Evolutionary conservation across 2,113 vertebrate genomes (phyloP).

Genomic region (Pelodiscus sinensis): DNA sequence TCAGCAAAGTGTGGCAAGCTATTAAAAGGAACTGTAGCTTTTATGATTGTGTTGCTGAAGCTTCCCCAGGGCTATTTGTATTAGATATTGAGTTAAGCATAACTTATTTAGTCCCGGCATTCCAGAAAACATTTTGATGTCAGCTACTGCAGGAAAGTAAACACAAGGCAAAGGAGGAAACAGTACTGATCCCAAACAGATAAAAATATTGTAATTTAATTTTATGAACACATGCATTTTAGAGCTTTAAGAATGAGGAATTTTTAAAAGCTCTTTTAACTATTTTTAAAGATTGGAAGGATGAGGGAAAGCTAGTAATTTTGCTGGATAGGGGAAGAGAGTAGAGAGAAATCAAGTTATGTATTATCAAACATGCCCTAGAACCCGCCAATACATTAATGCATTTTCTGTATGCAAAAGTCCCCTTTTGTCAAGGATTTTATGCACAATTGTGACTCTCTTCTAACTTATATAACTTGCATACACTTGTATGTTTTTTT

Average conservation of each 20-base stretch:
- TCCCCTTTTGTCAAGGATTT: constrained; percentile 21
- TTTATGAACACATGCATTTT: constrained; percentile 78
- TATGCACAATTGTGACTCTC: constrained; percentile 53
- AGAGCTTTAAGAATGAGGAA: constrained; percentile 77
- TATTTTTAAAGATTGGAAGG: constrained; percentile 50
- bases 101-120: constrained; percentile 89
- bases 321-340: not conserved
- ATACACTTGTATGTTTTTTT: constrained; percentile 4
- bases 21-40: constrained; percentile 87
- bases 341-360: constrained; percentile 25
- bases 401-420: constrained; percentile 24
- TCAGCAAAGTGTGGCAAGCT: constrained; percentile 88
- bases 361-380: constrained; percentile 49
- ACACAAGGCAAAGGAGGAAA: constrained; percentile 84
- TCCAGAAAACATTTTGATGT: constrained; percentile 90
- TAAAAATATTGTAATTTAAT: constrained; percentile 89
- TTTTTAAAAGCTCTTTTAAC: constrained; percentile 78
- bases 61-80: constrained; percentile 84
- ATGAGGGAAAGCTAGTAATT: constrained; percentile 54
- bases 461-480: constrained; percentile 15
- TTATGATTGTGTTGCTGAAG: constrained; percentile 85
- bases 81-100: constrained; percentile 93
- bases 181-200: constrained; percentile 82
- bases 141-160: constrained; percentile 87
- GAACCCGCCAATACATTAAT: constrained; percentile 57